Base-by-base conservation (phyloP, 2,113 vertebrate species). In the Nothoprocta pentlandii region DNA sequence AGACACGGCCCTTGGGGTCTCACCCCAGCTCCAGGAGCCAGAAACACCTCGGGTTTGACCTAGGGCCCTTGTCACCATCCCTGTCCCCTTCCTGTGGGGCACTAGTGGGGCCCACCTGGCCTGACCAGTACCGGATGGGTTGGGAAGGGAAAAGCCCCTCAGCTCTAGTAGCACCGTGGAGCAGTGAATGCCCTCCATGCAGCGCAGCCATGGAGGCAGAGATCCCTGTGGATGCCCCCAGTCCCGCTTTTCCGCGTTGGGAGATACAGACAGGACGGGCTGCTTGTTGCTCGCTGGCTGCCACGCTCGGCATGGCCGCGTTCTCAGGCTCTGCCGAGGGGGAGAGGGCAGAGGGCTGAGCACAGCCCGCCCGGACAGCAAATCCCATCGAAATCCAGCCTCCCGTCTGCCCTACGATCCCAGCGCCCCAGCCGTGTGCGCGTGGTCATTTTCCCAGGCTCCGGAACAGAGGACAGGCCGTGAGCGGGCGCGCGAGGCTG, bases 231-330 rank as follows among this genome's bases (percentile, higher is more conserved):
- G 28, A 14, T 74, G 51, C 23, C 39, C 21, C 2, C 41, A 22
- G 13, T 32, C 54, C 39, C 30, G 30, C 10, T 54, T 58, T 26
- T 16, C 20, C 21, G 69, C 23, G 12, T 7, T 36, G n/a, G 69
- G 69, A 51, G 13, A 16, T 36, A 4, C 12, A 34, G 7, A 7
- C 34, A n/a, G 69, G 12, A 16, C 21, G 49, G 20, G 23, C 61
- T 39, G 34, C 61, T 15, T 36, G 14, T 23, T 25, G 34, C 6
- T 6, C 9, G 1, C 2, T 12, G 10, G 42, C 68, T 69, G 63
- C 51, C 36, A 16, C 4, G 8, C 8, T 80, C 10, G 1, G 53
- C 2, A 0, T 0, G 0, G 53, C 51, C 3, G 0, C 34, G 15
- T 41, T 16, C 49, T 74, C 51, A 36, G 23, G 21, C 7, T 67